Percentiles rank a stretch among this genome's conserved stretches.
phyloP scores from a whole-genome alignment of 2,888 invertebrate genomes.

The Drosophila fungiperda region DNA sequence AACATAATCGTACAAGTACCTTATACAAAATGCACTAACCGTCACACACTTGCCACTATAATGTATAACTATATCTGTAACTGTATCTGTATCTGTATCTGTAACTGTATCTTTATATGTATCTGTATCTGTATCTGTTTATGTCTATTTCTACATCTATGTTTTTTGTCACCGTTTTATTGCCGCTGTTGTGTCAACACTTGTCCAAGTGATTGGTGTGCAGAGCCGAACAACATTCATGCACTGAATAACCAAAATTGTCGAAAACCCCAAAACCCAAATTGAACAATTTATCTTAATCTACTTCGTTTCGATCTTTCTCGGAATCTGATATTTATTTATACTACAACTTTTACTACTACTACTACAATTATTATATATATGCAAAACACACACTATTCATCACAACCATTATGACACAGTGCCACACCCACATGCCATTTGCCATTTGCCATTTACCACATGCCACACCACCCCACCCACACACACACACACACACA shows the following conservation, averaged over 20 bases:
- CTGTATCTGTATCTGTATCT: constrained; percentile 1
- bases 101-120: neutral
- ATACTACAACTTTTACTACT: neutral
- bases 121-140: neutral
- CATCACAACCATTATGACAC: constrained; percentile 26
- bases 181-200: constrained; percentile 34
- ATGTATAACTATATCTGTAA: constrained; percentile 4
- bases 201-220: constrained; percentile 36
- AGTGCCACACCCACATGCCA: constrained; percentile 15
- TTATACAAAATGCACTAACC: constrained; percentile 21
- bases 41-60: constrained; percentile 8
- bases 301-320: constrained; percentile 7
- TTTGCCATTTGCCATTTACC: constrained; percentile 1
- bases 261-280: constrained; percentile 3
- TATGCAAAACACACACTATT: constrained; percentile 17
- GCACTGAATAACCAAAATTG: constrained; percentile 23
- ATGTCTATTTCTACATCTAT: constrained; percentile 15
- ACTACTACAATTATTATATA: neutral
- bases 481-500: constrained; percentile 1
- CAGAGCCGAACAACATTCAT: constrained; percentile 27
- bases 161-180: constrained; percentile 12
- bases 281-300: constrained; percentile 4
- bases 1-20: constrained; percentile 10
- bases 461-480: constrained; percentile 3
- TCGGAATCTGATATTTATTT: constrained; percentile 10